These are phyloP conservation scores for Cavia aperea DNA, from an alignment of 2,113 vertebrate species.

Conservation along the genomic window DNA sequence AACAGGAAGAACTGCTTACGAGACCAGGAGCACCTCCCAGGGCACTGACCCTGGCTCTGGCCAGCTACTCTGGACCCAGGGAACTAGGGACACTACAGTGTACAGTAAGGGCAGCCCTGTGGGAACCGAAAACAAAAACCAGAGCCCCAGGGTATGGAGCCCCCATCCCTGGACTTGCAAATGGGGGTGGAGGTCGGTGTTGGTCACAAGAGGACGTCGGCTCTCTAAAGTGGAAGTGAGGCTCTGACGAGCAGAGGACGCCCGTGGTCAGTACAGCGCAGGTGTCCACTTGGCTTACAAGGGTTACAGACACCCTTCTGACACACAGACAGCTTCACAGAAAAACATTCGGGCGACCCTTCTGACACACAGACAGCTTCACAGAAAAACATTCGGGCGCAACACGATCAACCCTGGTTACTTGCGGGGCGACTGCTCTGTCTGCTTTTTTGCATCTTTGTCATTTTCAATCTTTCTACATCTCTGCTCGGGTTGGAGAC, in stretches of 20 bases:
- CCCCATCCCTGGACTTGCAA: fast-evolving
- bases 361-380: fast-evolving
- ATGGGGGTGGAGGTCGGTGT: too few species aligned
- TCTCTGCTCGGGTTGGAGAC: not conserved
- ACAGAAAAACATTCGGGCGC: not conserved
- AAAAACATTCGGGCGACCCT: not conserved
- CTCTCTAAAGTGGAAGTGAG: not conserved
- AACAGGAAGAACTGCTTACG: not conserved
- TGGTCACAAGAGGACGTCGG: too few species aligned
- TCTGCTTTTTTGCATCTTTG: not conserved
- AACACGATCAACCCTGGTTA: not conserved
- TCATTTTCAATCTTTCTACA: not conserved
- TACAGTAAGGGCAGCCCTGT: fast-evolving
- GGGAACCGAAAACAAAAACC: not conserved
- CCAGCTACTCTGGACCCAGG: fast-evolving
- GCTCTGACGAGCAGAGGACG: not conserved
- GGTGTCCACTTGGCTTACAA: not conserved
- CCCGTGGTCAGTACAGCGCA: not conserved
- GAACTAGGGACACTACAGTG: too few species aligned
- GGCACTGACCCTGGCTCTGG: fast-evolving
- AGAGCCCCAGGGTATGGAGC: not conserved
- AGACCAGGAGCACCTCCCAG: fast-evolving
- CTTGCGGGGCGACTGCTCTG: not conserved
- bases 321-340: fast-evolving
- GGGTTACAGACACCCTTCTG: not conserved